Percentiles rank a stretch among this genome's conserved stretches.
These are phyloP conservation scores for Andrena bucephala DNA, from an alignment of 2,888 invertebrate genomes.

Conservation along the genomic window DNA sequence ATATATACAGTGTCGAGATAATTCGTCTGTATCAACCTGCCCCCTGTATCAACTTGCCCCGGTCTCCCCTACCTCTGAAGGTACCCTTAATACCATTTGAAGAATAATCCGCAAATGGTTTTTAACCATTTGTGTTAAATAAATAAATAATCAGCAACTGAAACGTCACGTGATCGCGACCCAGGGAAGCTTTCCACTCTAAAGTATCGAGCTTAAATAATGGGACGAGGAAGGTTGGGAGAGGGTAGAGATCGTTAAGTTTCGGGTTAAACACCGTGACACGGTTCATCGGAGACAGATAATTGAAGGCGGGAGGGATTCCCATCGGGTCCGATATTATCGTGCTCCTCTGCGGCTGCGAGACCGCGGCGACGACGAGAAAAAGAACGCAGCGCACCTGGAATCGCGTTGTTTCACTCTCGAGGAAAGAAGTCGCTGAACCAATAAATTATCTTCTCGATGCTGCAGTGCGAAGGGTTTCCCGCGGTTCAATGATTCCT, in stretches of 20 bases:
- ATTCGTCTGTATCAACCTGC: too few species aligned
- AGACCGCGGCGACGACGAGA: constrained; percentile 33
- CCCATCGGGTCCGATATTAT: constrained; percentile 58
- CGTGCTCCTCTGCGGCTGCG: constrained; percentile 22
- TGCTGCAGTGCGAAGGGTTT: constrained; percentile 47
- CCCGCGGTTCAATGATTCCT: constrained; percentile 61
- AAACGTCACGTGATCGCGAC: too few species aligned
- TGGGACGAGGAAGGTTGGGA: constrained; percentile 1
- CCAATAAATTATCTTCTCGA: constrained; percentile 71
- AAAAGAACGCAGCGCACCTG: constrained; percentile 33
- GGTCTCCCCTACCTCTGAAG: too few species aligned
- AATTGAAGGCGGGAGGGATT: constrained; percentile 60
- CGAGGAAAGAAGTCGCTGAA: constrained; percentile 64
- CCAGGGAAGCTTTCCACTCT: too few species aligned
- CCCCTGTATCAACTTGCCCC: too few species aligned
- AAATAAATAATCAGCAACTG: too few species aligned
- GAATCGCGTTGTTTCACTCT: constrained; percentile 54
- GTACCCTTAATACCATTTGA: too few species aligned
- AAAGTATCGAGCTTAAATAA: constrained; percentile 1
- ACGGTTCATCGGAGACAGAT: constrained; percentile 64
- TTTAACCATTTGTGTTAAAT: too few species aligned
- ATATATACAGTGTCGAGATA: too few species aligned
- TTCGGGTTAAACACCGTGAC: constrained; percentile 57
- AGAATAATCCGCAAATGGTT: too few species aligned
- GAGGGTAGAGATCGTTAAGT: constrained; percentile 28